These are phyloP conservation scores for Cheilosia variabilis DNA, from an alignment of 2,888 invertebrate species.

Conservation along the genomic window DNA sequence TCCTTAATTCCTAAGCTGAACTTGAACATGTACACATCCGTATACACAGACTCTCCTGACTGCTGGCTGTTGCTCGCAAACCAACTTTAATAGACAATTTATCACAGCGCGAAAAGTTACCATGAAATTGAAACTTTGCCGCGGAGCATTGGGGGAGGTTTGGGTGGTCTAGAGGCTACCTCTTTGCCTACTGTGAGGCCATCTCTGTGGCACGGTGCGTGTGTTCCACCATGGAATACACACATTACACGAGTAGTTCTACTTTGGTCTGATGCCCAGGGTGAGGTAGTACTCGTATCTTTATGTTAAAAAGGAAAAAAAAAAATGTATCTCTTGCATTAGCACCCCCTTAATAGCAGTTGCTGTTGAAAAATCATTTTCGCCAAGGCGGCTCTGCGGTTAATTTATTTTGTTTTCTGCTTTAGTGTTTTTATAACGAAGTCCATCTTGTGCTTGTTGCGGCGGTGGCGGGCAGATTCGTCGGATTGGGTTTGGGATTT, in stretches of 20 bases:
- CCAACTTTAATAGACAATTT: slow-evolving; percentile 73
- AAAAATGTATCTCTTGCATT: slow-evolving; percentile 61
- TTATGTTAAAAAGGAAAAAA: neutral
- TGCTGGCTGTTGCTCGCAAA: slow-evolving; percentile 45
- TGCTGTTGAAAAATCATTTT: slow-evolving; percentile 68
- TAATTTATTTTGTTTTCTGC: slow-evolving; percentile 69
- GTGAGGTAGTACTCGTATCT: slow-evolving; percentile 15
- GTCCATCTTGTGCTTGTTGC: slow-evolving; percentile 19
- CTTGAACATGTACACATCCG: slow-evolving; percentile 64
- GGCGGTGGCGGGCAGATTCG: neutral
- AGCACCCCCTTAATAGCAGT: slow-evolving; percentile 67
- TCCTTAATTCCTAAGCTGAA: slow-evolving; percentile 70
- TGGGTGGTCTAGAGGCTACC: slow-evolving; percentile 63
- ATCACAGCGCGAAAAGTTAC: slow-evolving; percentile 69
- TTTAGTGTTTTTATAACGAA: slow-evolving; percentile 45
- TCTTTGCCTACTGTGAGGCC: slow-evolving; percentile 48
- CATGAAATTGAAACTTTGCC: slow-evolving; percentile 72
- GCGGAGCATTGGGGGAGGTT: slow-evolving; percentile 63
- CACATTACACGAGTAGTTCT: slow-evolving; percentile 37
- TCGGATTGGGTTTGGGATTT: slow-evolving; percentile 22
- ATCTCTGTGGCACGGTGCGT: slow-evolving; percentile 59
- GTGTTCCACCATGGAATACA: slow-evolving; percentile 51
- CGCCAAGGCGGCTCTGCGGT: slow-evolving; percentile 60
- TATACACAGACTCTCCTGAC: slow-evolving; percentile 11
- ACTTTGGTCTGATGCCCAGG: slow-evolving; percentile 43